Percentiles rank a stretch among this genome's conserved stretches.
Evolutionary conservation across 2,888 invertebrate genomes (phyloP).

Genomic region (Drosophila birchii): DNA sequence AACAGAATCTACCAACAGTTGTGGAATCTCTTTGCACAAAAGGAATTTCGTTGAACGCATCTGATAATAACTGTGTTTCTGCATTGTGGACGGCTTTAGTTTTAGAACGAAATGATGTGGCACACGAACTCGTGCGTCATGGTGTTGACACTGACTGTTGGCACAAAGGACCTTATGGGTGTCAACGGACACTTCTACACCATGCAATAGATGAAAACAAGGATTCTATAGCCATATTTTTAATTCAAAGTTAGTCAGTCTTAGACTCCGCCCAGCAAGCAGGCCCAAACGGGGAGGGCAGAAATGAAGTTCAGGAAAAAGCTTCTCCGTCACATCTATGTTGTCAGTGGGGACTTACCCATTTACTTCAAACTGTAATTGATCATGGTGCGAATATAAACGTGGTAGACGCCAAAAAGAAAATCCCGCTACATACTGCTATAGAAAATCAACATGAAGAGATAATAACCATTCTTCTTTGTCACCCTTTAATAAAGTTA

Average conservation of each 20-base stretch:
- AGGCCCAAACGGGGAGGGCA: conserved; percentile 91
- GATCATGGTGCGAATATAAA: conserved; percentile 97
- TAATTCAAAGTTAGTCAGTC: conserved; percentile 93
- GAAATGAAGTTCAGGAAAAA: conserved; percentile 91
- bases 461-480: conserved; percentile 93
- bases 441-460: conserved; percentile 95
- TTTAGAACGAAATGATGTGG: conserved; percentile 94
- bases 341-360: conserved; percentile 96
- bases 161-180: conserved; percentile 93
- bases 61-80: conserved; percentile 88
- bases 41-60: conserved; percentile 93
- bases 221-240: conserved; percentile 88
- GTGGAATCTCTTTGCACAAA: conserved; percentile 93
- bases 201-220: conserved; percentile 91
- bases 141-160: conserved; percentile 97
- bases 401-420: conserved; percentile 93
- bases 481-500: conserved; percentile 93
- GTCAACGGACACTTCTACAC: conserved; percentile 93
- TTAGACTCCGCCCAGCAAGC: conserved; percentile 92
- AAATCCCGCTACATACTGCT: conserved; percentile 96
- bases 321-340: conserved; percentile 95
- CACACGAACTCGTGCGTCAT: conserved; percentile 93
- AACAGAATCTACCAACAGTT: conserved; percentile 92
- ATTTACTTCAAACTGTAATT: conserved; percentile 93
- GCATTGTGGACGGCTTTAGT: conserved; percentile 97